Base-by-base conservation (phyloP, 2,113 vertebrate species). In the Rhinopomastus cyanomelas region DNA sequence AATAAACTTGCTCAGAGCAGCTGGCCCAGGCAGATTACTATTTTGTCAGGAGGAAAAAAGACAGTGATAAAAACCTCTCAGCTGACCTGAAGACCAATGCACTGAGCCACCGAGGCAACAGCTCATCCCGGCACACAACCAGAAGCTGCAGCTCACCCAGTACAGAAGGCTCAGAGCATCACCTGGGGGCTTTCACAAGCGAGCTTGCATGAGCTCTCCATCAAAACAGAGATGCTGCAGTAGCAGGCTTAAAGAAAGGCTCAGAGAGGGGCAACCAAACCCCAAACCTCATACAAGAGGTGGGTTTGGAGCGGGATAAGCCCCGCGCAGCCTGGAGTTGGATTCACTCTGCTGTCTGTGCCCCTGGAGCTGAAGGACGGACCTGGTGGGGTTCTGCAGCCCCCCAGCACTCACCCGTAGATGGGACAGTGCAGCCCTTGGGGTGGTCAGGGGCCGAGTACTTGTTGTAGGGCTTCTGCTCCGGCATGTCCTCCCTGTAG, bases 371-470 rank as follows among this genome's bases (percentile, higher is more conserved):
- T 57, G 26, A 30, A 56, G 55, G n/a, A n/a, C 13, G 6, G 17
- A 14, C 51, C n/a, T 5, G 12, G 16, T 17, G 36, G 51, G 56
- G 19, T 22, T 15, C 37, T 5, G 18, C 2, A 42, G 53, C 5
- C 12, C 19, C 34, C 20, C 8, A 0, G 48, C 64, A 96, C 97
- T 94, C 97, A 99, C 98, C 98, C 5, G 98, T 90, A 68, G 98
- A 98, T 23, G 98, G 98, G 81, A 98, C 95, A 0, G 98, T 98
- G 95, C 98, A 98, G 56, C 97, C 98, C 46, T 96, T 98, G n/a
- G 96, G 95, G 55, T 83, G 82, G 73, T 96, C 96, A 1, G 95
- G 57, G 57, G 60, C 84, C 1, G 94, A 55, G 36, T 75, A 91
- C n/a, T 94, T 96, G 76, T 91, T 20, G 92, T 82, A 97, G 34